Evolutionary conservation across 2,888 invertebrate species (phyloP).

Genomic region (Diaperis boleti): DNA sequence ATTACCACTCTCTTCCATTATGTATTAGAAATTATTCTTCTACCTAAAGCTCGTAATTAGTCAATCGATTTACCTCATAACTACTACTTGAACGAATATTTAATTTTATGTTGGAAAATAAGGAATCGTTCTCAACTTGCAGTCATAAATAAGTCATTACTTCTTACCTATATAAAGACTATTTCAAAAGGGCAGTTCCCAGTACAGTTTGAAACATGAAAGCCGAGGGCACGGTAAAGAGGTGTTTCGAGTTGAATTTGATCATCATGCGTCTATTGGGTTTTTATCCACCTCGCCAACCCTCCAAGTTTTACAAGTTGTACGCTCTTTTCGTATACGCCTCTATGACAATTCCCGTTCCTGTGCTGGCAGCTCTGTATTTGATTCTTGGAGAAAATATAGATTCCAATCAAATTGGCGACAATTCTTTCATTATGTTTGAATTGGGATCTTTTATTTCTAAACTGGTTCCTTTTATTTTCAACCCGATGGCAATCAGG

Average conservation of each 20-base stretch:
- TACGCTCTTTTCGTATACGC: conserved; percentile 3
- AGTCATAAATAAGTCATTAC: no score
- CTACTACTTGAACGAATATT: no score
- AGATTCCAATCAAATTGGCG: conserved; percentile 2
- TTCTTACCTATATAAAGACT: no score
- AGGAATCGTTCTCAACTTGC: no score
- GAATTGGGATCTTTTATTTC: conserved; percentile 10
- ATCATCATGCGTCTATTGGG: conserved; percentile 10
- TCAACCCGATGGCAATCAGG: neutral
- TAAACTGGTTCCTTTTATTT: conserved; percentile 2
- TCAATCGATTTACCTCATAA: no score
- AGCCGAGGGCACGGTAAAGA: neutral
- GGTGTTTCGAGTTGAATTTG: conserved; percentile 4
- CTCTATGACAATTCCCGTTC: conserved; percentile 12
- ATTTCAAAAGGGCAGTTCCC: neutral
- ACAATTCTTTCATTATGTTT: conserved; percentile 17
- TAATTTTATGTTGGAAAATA: no score
- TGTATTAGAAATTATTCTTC: no score
- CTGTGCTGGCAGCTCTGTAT: conserved; percentile 6
- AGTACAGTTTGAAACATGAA: neutral
- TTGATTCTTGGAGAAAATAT: conserved; percentile 8
- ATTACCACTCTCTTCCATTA: no score
- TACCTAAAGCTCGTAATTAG: no score
- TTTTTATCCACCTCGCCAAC: conserved; percentile 6
- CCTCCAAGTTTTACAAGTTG: conserved; percentile 5